A percentile compares a stretch with the other conserved stretches of the same genome.
These are phyloP conservation scores for Pseudococcus longispinus DNA, from an alignment of 2,888 invertebrate genomes.

Conservation along the genomic window DNA sequence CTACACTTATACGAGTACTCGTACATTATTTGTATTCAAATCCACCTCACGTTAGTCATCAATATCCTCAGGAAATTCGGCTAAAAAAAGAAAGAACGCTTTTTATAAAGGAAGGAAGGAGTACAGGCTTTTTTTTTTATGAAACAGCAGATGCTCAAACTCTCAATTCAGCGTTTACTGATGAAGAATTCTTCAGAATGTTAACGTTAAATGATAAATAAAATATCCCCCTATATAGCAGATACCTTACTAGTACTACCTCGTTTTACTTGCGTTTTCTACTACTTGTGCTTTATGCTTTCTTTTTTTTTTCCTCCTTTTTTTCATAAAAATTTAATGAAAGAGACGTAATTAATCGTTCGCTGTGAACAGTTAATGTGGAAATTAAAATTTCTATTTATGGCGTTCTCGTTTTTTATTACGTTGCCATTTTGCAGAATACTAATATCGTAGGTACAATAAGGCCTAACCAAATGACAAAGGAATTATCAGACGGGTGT, in stretches of 20 bases:
- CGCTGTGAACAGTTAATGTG: neutral
- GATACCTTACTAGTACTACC: neutral
- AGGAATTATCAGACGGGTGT: neutral
- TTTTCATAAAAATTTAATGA: slow-evolving; percentile 9
- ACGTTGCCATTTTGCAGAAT: neutral
- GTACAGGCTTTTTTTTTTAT: neutral
- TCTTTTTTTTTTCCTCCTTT: neutral
- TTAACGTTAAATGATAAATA: slow-evolving; percentile 40
- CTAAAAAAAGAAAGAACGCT: neutral
- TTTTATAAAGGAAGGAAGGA: neutral
- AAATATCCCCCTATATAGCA: neutral
- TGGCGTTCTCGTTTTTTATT: neutral
- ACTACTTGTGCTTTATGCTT: neutral
- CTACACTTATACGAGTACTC: neutral
- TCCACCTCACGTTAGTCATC: neutral
- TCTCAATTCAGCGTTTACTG: slow-evolving; percentile 28
- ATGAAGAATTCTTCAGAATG: slow-evolving; percentile 40
- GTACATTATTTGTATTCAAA: neutral
- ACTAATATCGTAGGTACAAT: neutral
- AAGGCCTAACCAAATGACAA: neutral
- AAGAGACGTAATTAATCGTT: slow-evolving; percentile 19
- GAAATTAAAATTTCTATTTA: slow-evolving; percentile 22
- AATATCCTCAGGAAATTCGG: slow-evolving; percentile 1
- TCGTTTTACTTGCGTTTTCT: neutral
- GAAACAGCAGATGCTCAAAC: slow-evolving; percentile 13